phyloP scores from a whole-genome alignment of 2,888 invertebrate species.

The Folsomia manolachei region DNA sequence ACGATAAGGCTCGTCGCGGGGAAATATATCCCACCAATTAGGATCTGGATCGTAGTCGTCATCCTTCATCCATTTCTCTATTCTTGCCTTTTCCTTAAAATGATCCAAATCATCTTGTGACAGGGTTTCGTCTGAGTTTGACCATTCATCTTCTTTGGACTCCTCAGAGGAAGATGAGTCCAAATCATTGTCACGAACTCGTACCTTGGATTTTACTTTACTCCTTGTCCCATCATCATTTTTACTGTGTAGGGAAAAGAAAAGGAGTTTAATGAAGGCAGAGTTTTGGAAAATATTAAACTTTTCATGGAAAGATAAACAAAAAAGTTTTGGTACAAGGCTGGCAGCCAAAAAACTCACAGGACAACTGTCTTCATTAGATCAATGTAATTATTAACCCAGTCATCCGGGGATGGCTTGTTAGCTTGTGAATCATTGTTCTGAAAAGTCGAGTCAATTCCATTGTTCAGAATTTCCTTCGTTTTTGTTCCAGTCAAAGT shows the following conservation, averaged over 20 bases:
- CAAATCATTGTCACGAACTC: background rate
- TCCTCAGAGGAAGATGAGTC: slow-evolving; percentile 8
- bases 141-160: background rate
- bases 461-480: no score
- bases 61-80: slow-evolving; percentile 15
- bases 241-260: no score
- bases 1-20: background rate
- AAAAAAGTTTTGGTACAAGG: no score
- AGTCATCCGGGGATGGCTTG: background rate
- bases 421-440: background rate
- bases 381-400: slow-evolving; percentile 34
- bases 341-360: no score
- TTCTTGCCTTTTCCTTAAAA: slow-evolving; percentile 15
- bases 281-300: no score
- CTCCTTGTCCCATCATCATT: slow-evolving; percentile 16
- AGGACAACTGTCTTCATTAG: slow-evolving; percentile 30
- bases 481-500: no score
- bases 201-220: background rate
- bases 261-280: no score
- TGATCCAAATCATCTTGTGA: slow-evolving; percentile 12
- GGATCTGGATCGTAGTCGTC: slow-evolving; percentile 9
- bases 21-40: slow-evolving; percentile 16
- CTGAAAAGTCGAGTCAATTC: no score
- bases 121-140: background rate
- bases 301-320: no score